Evolutionary conservation across 2,797 vertebrate genomes (phyloP).

Genomic region (Columba guinea): DNA sequence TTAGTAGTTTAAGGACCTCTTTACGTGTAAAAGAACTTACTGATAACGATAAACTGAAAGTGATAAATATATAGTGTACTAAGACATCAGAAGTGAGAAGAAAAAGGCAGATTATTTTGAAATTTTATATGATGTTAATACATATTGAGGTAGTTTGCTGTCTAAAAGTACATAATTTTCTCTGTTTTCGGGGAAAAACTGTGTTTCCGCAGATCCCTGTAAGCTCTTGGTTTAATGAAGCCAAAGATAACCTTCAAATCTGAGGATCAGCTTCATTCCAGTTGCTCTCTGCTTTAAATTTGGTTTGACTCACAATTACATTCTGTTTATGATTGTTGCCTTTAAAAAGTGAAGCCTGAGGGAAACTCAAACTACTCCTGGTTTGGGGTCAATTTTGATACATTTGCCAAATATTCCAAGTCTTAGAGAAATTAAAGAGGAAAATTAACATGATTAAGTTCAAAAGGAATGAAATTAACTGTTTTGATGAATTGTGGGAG

Average conservation of each 20-base stretch:
- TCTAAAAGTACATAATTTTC: not conserved
- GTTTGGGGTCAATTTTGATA: not conserved
- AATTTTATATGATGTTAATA: not conserved
- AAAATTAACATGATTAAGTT: not conserved
- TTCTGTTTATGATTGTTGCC: not conserved
- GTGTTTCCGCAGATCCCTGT: not conserved
- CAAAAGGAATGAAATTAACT: not conserved
- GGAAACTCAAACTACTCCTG: not conserved
- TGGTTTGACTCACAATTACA: not conserved
- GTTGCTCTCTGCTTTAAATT: not conserved
- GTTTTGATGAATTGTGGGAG: not conserved
- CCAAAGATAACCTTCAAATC: not conserved
- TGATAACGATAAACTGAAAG: not conserved
- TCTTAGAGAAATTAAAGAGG: not conserved
- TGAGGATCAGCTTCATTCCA: not conserved
- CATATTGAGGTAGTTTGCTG: accelerated
- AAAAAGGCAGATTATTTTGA: not conserved
- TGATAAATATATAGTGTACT: not conserved
- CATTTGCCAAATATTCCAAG: not conserved
- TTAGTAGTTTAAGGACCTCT: not conserved
- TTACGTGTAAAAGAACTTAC: not conserved
- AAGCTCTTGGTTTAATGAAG: not conserved
- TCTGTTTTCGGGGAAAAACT: not conserved
- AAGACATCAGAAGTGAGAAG: not conserved
- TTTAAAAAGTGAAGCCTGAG: not conserved